Evolutionary conservation across 1,140 invertebrate species (phyloP).

Genomic region (Drosophila paulistorum): DNA sequence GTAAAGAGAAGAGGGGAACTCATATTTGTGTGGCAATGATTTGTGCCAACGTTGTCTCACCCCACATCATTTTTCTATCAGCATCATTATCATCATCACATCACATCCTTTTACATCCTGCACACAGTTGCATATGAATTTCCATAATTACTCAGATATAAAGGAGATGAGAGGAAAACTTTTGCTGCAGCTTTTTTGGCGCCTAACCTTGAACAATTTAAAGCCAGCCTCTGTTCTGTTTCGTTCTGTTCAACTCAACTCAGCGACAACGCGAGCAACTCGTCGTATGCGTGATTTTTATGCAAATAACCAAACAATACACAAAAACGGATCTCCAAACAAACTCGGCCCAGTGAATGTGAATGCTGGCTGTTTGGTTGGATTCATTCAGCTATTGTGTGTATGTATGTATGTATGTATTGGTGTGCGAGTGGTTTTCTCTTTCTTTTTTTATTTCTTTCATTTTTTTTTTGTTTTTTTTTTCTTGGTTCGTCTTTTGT

Average conservation of each 20-base stretch:
- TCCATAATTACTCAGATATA: constrained; percentile 63
- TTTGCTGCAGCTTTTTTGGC: constrained; percentile 32
- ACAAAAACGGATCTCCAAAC: constrained; percentile 61
- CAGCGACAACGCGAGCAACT: constrained; percentile 19
- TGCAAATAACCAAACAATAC: constrained; percentile 69
- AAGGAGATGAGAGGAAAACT: constrained; percentile 21
- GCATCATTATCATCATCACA: too few relatives aligned
- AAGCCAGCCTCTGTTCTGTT: constrained; percentile 32
- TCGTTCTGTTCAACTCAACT: constrained; percentile 25
- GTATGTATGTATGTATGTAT: not conserved
- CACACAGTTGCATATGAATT: constrained; percentile 64
- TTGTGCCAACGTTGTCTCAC: constrained; percentile 21
- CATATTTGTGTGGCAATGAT: constrained; percentile 50
- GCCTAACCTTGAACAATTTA: constrained; percentile 67
- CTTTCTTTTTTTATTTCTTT: not conserved
- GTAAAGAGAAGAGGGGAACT: not conserved
- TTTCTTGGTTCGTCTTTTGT: constrained; percentile 14
- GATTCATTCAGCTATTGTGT: constrained; percentile 35
- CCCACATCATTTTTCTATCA: not conserved
- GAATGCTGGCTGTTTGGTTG: constrained; percentile 31
- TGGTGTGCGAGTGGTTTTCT: not conserved
- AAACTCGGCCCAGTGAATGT: constrained; percentile 45
- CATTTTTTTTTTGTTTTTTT: constrained; percentile 13
- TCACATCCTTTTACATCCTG: not conserved
- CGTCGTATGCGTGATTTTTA: constrained; percentile 69